Base-by-base conservation (phyloP, 2,797 vertebrate species). In the Channallabes apus region DNA sequence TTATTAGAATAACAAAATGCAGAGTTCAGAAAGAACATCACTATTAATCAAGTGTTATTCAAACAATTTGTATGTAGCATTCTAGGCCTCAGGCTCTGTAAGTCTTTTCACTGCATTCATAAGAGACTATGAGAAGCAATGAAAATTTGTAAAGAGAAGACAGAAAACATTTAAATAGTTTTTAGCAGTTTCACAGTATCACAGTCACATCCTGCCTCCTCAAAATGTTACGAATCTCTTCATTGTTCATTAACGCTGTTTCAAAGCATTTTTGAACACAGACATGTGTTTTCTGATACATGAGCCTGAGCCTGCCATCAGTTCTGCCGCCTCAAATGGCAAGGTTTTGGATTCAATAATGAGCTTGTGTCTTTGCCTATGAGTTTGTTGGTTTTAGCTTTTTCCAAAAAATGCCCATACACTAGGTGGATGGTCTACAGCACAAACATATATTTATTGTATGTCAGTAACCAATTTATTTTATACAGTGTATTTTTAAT, bases 11-110 rank as follows among this genome's bases (percentile, higher is more conserved):
- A 64, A 81, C 84, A 88, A 87, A 80, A 78, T 61, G n/a, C 51
- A 76, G 14, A 29, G 72, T 77, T 86, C 32, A 71, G 27, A 78
- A 12, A 79, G 65, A 85, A 69, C 82, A 86, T 90, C 76, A 87
- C 75, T 86, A 82, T 82, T 86, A 82, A 89, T 82, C 75, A 84
- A 82, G 56, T 41, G 80, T 82, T 79, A 85, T 41, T 82, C 38
- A 72, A 67, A 61, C 24, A 22, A 69, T 85, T 56, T 82, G 67
- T 46, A n/a, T 80, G n/a, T 22, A 79, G 9, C 59, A 46, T 83
- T 83, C 54, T 72, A 83, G 51, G 22, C 29, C 65, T 69, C 29
- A 35, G 46, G 80, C 27, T 58, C 35, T 61, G 29, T 61, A 35
- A 22, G 29, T 14, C 29, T 12, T 78, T 35, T 24, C 18, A 54